Evolutionary conservation across 2,888 invertebrate genomes (phyloP), one percentile per base, ranked within the genome.

Genomic region (Acrobeloides nanus): DNA sequence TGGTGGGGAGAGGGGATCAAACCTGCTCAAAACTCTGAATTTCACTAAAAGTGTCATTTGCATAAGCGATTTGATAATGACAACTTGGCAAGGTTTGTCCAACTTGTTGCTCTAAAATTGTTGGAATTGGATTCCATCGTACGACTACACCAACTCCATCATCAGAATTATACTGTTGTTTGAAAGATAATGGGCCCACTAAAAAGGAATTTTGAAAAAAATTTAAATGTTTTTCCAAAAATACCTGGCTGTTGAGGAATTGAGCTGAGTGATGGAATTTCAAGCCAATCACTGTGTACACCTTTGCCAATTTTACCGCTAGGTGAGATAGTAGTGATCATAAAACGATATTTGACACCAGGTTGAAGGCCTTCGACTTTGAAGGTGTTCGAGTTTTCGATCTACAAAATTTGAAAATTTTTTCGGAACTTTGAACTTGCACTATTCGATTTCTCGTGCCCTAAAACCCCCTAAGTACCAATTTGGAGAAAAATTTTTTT

Each of bases 261-360:
- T n/a, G n/a, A n/a, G n/a, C n/a, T n/a, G n/a, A n/a, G n/a, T n/a
- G 45, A 21, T 12, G 40, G 53, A 4, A 38, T 27, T 23, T 53
- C 39, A 27, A 70, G 51, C 70, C 70, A 70, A 20, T 64, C 63
- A 38, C 62, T 62, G 38, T 49, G 46, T n/a, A 64, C 55, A 1
- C 58, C 55, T 15, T 59, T 55, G 12, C 65, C 66, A 17, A 58
- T n/a, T 32, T 57, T 57, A 1, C 70, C 70, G 29, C 44, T 58
- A 17, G 68, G 61, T 35, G 63, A 63, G 7, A 70, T 59, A 5
- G 50, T 57, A 4, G 66, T 66, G 25, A 66, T 45, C 31, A 59
- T 47, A 51, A 70, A 70, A 23, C 59, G 62, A 53, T 70, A 70
- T 37, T 63, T 62, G 6, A 63, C 55, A 8, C 70, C 70, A n/a